Evolutionary conservation across 2,888 invertebrate genomes (phyloP), one percentile per base, ranked within the genome.

Genomic region (Scrobipalpa atriplicella): DNA sequence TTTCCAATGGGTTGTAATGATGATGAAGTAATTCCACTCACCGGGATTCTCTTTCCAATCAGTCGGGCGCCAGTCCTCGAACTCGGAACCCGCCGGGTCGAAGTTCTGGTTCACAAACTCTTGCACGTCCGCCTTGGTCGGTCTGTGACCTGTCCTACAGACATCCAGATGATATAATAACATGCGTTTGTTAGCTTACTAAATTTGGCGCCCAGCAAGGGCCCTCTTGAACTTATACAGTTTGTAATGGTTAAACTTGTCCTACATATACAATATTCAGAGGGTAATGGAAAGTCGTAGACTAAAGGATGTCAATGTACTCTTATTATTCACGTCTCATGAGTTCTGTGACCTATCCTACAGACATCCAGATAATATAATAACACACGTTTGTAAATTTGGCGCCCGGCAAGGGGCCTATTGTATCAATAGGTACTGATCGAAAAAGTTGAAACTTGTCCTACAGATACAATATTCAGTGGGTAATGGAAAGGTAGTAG

Each of bases 21-120:
- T 51, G 16, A 16, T 8, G 16, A 19, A 29, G 18, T 0, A 41
- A 8, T n/a, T n/a, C n/a, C n/a, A n/a, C 80, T 82, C 69, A 93
- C 93, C 82, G 13, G 98, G 98, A 74, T 95, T 93, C 51, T 94
- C 92, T 60, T 93, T 94, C 97, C 97, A 97, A 80, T 98, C 98
- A 0, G 91, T 80, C 0, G 97, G 96, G 19, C 87, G 86, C 95
- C 96, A 96, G 0, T 94, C 89, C 65, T 95, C 94, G 72, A 97
- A 95, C 83, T 97, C 97, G 1, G 95, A 94, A 0, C 96, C 96
- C 56, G 94, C 94, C 39, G 93, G 93, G n/a, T 96, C 95, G 77
- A 97, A 97, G 76, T 95, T 95, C 52, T 94, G 88, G 39, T 90
- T 83, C 0, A 96, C 94, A 75, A 95, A 95, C 74, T 84, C 81